These are phyloP conservation scores for Leucoraja erinaceus DNA, from an alignment of 2,113 vertebrate species.

Conservation along the genomic window DNA sequence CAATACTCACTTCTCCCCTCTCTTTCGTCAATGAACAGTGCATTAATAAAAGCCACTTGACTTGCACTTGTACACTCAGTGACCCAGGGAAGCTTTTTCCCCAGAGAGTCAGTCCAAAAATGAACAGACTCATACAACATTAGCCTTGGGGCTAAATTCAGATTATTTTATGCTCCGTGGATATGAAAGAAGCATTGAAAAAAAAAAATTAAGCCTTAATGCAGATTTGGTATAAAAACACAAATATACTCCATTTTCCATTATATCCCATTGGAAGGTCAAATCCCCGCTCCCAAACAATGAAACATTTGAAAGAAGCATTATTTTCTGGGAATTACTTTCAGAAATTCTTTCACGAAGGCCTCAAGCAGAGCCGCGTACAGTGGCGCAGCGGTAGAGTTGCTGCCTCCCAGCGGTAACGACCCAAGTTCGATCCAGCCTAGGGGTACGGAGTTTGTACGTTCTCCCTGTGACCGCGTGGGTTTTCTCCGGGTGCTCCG, in stretches of 20 bases:
- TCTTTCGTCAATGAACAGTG: not conserved
- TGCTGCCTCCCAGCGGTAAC: too few species aligned
- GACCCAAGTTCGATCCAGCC: too few species aligned
- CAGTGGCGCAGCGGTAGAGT: too few species aligned
- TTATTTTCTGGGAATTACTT: not conserved
- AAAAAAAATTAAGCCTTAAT: not conserved
- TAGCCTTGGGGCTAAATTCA: not conserved
- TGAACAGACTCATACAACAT: not conserved
- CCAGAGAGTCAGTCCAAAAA: not conserved
- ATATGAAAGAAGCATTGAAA: slow-evolving; percentile 16
- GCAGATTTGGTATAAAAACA: not conserved
- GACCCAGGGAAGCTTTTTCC: not conserved
- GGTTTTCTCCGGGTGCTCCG: too few species aligned
- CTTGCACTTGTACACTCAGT: not conserved
- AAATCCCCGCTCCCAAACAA: not conserved
- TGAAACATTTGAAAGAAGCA: slow-evolving; percentile 3
- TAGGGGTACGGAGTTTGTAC: too few species aligned
- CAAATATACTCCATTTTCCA: slow-evolving; percentile 31
- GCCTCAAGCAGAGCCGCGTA: too few species aligned
- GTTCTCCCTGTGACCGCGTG: too few species aligned
- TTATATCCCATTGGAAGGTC: not conserved
- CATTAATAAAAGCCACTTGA: not conserved
- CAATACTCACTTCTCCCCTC: not conserved
- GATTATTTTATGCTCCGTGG: not conserved
- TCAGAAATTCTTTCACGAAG: not conserved